phyloP scores from a whole-genome alignment of 1,140 invertebrate species.

The Eupeodes corollae region DNA sequence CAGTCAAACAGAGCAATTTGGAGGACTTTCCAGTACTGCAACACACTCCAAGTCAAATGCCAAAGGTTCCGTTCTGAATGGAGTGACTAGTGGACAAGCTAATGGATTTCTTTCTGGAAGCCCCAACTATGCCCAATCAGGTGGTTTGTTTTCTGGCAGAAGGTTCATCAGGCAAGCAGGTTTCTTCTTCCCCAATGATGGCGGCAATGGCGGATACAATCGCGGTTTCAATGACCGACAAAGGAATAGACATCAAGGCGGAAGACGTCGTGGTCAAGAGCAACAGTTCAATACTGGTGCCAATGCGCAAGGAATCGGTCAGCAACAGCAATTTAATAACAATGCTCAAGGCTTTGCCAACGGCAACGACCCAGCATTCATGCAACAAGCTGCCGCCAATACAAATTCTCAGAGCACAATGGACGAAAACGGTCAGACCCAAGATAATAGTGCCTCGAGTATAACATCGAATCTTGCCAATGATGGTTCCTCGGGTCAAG shows the following conservation, averaged over 20 bases:
- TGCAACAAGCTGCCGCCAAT: slow-evolving; percentile 33
- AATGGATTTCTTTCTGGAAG: slow-evolving; percentile 21
- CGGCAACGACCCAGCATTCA: slow-evolving; percentile 18
- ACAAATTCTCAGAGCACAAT: slow-evolving; percentile 18
- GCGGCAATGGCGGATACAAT: too few species aligned
- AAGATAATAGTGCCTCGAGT: slow-evolving; percentile 22
- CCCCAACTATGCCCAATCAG: background rate
- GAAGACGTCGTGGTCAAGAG: too few species aligned
- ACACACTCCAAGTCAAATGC: slow-evolving; percentile 25
- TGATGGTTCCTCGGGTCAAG: slow-evolving; percentile 30
- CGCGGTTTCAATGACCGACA: too few species aligned
- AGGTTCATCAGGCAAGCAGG: too few species aligned
- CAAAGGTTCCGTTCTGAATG: slow-evolving; percentile 14
- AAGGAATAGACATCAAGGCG: too few species aligned
- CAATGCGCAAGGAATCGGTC: background rate
- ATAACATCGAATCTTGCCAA: slow-evolving; percentile 28
- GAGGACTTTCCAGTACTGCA: slow-evolving; percentile 18
- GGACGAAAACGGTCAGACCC: slow-evolving; percentile 14
- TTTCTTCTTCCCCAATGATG: too few species aligned
- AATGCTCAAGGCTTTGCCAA: slow-evolving; percentile 16
- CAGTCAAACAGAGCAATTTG: slow-evolving; percentile 17
- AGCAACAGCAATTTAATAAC: slow-evolving; percentile 14
- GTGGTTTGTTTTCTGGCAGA: too few species aligned
- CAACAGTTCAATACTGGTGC: too few species aligned
- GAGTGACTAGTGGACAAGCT: slow-evolving; percentile 23